Evolutionary conservation across 2,888 invertebrate genomes (phyloP).

Genomic region (Leucoptera coffeella): DNA sequence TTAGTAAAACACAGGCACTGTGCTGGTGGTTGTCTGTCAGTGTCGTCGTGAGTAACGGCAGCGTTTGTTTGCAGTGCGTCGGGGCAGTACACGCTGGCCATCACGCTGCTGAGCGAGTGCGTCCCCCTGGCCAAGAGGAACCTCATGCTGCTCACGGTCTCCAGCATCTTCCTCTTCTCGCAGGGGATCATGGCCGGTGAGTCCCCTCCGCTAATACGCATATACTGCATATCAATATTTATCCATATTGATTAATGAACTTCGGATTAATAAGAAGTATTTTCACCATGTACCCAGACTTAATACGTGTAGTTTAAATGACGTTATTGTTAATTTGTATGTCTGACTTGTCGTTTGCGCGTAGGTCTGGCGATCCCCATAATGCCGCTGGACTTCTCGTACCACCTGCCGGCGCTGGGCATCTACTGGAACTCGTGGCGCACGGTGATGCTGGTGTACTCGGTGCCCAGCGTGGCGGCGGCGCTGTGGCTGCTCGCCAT

Average conservation of each 20-base stretch:
- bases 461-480: slow-evolving; percentile 56
- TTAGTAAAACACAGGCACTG: too few relatives aligned
- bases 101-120: slow-evolving; percentile 13
- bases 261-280: too few relatives aligned
- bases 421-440: slow-evolving; percentile 66
- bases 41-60: too few relatives aligned
- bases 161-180: neutral
- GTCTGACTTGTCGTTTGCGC: neutral
- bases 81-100: slow-evolving; percentile 11
- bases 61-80: slow-evolving; percentile 10
- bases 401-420: slow-evolving; percentile 24
- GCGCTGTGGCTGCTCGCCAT: slow-evolving; percentile 47
- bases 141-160: slow-evolving; percentile 13
- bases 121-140: slow-evolving; percentile 15
- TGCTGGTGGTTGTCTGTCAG: too few relatives aligned
- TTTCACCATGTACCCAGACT: too few relatives aligned
- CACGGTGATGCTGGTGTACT: slow-evolving; percentile 59
- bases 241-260: too few relatives aligned
- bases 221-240: too few relatives aligned
- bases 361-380: slow-evolving; percentile 60
- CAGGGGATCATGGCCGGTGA: slow-evolving; percentile 17
- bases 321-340: too few relatives aligned
- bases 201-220: too few relatives aligned
- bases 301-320: too few relatives aligned
- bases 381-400: slow-evolving; percentile 46